Evolutionary conservation across 1,140 invertebrate genomes (phyloP).

Genomic region (Sitophilus oryzae): DNA sequence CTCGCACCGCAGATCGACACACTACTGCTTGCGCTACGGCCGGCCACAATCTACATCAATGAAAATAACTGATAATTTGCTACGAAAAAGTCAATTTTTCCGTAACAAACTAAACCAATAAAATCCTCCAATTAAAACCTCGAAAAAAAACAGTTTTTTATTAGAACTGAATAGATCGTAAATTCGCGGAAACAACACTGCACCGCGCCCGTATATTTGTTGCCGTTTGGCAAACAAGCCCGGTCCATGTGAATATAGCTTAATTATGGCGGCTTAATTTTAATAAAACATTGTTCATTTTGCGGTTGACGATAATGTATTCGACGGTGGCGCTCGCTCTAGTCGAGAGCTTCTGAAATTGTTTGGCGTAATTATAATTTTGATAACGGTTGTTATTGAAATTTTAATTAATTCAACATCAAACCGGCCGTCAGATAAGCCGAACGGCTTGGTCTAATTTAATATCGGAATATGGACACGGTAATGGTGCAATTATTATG

Average conservation of each 20-base stretch:
- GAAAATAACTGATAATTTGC: too few relatives aligned
- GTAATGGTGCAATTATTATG: too few relatives aligned
- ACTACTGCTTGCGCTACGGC: too few relatives aligned
- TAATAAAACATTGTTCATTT: background rate
- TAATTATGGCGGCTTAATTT: background rate
- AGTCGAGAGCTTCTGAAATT: background rate
- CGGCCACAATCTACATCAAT: too few relatives aligned
- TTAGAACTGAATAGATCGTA: too few relatives aligned
- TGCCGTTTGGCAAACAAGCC: slow-evolving; percentile 7
- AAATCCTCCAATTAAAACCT: background rate
- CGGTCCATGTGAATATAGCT: slow-evolving; percentile 5
- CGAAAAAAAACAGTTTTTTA: too few relatives aligned
- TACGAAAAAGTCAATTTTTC: too few relatives aligned
- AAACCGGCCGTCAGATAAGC: too few relatives aligned
- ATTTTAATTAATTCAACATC: background rate
- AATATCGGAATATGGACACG: too few relatives aligned
- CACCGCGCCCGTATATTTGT: slow-evolving; percentile 9
- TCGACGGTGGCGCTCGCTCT: background rate
- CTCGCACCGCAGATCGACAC: too few relatives aligned
- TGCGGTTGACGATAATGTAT: background rate
- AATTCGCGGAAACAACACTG: background rate
- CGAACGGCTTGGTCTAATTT: too few relatives aligned
- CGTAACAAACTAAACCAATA: too few relatives aligned
- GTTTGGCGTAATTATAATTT: background rate
- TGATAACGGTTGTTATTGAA: background rate